Evolutionary conservation across 2,888 invertebrate species (phyloP).

Genomic region (Junonia oenone): DNA sequence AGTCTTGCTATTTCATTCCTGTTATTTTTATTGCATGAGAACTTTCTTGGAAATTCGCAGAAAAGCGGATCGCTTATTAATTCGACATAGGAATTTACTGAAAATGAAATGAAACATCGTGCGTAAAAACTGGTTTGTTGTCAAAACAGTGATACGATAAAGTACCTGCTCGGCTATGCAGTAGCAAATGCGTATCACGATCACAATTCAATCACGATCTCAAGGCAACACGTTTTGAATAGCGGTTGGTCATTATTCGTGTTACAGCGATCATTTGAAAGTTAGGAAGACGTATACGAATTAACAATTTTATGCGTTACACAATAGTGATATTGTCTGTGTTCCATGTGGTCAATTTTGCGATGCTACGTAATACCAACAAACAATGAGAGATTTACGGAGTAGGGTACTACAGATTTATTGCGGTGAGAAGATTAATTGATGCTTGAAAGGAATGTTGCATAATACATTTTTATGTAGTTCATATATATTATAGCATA

Average conservation of each 20-base stretch:
- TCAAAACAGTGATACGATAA: slow-evolving; percentile 20
- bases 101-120: slow-evolving; percentile 20
- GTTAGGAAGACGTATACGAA: slow-evolving; percentile 26
- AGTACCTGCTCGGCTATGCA: slow-evolving; percentile 20
- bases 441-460: background rate
- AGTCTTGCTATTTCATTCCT: background rate
- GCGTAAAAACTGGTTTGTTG: slow-evolving; percentile 20
- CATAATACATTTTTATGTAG: background rate
- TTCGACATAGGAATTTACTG: slow-evolving; percentile 2
- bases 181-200: slow-evolving; percentile 32
- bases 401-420: background rate
- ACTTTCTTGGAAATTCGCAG: background rate
- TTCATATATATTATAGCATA: background rate
- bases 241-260: slow-evolving; percentile 23
- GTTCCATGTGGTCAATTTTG: slow-evolving; percentile 13
- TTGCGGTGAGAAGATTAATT: slow-evolving; percentile 3
- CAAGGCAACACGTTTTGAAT: slow-evolving; percentile 34
- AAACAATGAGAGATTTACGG: slow-evolving; percentile 4
- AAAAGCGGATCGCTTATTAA: background rate
- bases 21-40: background rate
- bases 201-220: slow-evolving; percentile 33
- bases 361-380: slow-evolving; percentile 16
- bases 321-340: slow-evolving; percentile 23
- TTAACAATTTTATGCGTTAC: slow-evolving; percentile 26
- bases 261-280: slow-evolving; percentile 30